Evolutionary conservation across 1,140 invertebrate genomes (phyloP), one percentile per base, ranked within the genome.

Genomic region (Drosophila tani): DNA sequence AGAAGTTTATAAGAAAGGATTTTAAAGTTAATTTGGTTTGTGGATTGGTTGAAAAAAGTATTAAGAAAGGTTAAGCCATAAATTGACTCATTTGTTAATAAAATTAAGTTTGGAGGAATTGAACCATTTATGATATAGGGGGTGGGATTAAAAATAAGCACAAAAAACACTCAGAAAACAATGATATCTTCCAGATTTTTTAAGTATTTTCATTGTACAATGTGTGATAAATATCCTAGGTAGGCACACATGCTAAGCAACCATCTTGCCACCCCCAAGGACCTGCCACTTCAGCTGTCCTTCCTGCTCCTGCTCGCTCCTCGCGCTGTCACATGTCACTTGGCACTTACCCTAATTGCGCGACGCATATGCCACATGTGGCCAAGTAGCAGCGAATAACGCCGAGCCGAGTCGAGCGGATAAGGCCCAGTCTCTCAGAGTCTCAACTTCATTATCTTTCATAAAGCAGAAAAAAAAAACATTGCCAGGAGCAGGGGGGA

Each of bases 291-390:
- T 70, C 71, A 74, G 47, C 53, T 75, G 21, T 49, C 24, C 66
- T 60, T 51, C 32, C 29, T 60, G 35, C 53, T 51, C 47, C 41
- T 38, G 15, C 43, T 21, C 45, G 43, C 43, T n/a, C 17, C 47
- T 35, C 21, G 8, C 9, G n/a, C 49, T 77, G 75, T 73, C 79
- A 69, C 76, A 87, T 83, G 70, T 83, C 83, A 83, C 70, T 88
- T 83, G 84, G 74, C 83, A 73, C 84, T 80, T 80, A 73, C 59
- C 76, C 70, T 82, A 86, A 86, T 81, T 78, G 75, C 57, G 58
- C 24, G 58, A 21, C 47, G 47, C 66, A 71, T 64, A 65, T 74
- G 69, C 58, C 67, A 78, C 82, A 78, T 85, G 82, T 84, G 82
- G 64, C 53, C 15, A 55, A 56, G 47, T 41, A 46, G 59, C 58